Percentiles rank a stretch among this genome's conserved stretches.
Conservation (phyloP, 2,113 vertebrate species). For the Anthoscopus minutus region DNA sequence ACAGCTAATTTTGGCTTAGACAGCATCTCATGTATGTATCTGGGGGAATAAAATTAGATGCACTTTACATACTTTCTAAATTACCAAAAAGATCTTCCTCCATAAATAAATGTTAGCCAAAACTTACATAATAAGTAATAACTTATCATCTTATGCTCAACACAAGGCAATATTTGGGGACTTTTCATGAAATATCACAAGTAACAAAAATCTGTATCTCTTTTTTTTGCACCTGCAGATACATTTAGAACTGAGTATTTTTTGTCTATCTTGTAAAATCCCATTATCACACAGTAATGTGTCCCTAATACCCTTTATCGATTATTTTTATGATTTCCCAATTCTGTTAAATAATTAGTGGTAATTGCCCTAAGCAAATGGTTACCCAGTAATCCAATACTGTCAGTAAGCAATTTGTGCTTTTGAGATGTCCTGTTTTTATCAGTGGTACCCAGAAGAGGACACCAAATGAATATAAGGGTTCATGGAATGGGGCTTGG, state of each 20-base stretch:
- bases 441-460: neutral
- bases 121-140: no score
- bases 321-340: constrained; percentile 28
- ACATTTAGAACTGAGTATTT: neutral
- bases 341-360: constrained; percentile 50
- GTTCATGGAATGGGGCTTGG: neutral
- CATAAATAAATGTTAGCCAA: neutral
- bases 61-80: constrained; percentile 19
- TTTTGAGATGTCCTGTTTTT: neutral
- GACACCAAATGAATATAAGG: neutral
- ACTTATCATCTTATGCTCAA: neutral
- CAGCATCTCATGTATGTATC: neutral
- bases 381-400: constrained; percentile 6
- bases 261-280: neutral
- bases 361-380: constrained; percentile 45
- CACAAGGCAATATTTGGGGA: neutral
- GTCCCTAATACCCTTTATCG: constrained; percentile 1
- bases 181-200: neutral
- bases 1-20: constrained; percentile 38
- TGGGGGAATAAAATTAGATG: constrained; percentile 28
- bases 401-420: neutral
- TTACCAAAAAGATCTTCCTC: neutral
- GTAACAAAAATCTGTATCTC: neutral
- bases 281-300: neutral
- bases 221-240: neutral